These are phyloP conservation scores for Orthonychiurus folsomi DNA, from an alignment of 2,888 invertebrate species.

Conservation along the genomic window DNA sequence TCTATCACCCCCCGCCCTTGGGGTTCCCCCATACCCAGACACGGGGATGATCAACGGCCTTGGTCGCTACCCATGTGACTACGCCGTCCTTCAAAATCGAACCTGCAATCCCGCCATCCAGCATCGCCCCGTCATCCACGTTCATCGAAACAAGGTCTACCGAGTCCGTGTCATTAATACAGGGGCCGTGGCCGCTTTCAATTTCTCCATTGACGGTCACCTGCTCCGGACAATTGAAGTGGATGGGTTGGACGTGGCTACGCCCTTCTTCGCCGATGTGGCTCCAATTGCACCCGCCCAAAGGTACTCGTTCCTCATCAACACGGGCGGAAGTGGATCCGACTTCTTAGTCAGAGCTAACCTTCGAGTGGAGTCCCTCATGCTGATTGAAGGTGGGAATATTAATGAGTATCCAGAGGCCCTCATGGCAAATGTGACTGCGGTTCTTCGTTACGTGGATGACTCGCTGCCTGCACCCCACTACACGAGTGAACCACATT, in stretches of 20 bases:
- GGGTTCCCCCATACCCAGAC: slow-evolving; percentile 28
- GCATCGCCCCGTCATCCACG: slow-evolving; percentile 16
- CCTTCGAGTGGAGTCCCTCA: slow-evolving; percentile 20
- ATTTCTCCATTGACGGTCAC: slow-evolving; percentile 33
- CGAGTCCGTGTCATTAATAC: slow-evolving; percentile 30
- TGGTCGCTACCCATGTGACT: slow-evolving; percentile 25
- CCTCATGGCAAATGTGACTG: slow-evolving; percentile 22
- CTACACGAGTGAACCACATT: background rate
- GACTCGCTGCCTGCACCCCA: background rate
- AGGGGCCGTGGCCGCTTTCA: slow-evolving; percentile 21
- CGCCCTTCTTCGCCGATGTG: slow-evolving; percentile 14
- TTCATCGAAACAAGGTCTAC: slow-evolving; percentile 17
- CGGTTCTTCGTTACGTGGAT: slow-evolving; percentile 19
- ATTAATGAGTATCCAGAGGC: slow-evolving; percentile 29
- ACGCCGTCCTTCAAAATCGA: slow-evolving; percentile 15
- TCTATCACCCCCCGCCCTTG: slow-evolving; percentile 5
- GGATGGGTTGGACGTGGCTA: slow-evolving; percentile 23
- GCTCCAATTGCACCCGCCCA: slow-evolving; percentile 23
- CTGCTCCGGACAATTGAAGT: slow-evolving; percentile 23
- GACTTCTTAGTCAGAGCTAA: slow-evolving; percentile 23
- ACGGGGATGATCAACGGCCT: slow-evolving; percentile 27
- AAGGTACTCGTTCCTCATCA: slow-evolving; percentile 31
- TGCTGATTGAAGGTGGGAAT: slow-evolving; percentile 17
- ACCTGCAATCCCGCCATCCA: slow-evolving; percentile 17
- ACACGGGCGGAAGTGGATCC: background rate